Percentiles rank a stretch among this genome's conserved stretches.
phyloP scores from a whole-genome alignment of 2,797 vertebrate species.

The Eospalax fontanierii region DNA sequence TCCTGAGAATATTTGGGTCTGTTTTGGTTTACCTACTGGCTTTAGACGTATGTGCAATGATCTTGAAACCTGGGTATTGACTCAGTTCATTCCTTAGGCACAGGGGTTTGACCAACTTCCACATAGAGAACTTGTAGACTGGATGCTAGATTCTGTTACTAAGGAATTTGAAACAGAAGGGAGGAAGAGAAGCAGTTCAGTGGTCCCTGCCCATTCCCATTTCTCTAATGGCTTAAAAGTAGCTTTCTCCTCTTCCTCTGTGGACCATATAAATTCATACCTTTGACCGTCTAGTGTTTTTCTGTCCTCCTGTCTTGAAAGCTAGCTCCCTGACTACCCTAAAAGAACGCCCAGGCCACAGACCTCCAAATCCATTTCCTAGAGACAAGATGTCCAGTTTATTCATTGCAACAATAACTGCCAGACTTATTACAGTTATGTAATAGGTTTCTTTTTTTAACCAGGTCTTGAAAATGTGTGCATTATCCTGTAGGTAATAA shows the following conservation, averaged over 20 bases:
- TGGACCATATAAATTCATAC: not conserved
- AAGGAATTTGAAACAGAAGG: not conserved
- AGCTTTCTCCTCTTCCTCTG: not conserved
- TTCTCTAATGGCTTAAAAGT: not conserved
- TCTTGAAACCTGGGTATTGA: not conserved
- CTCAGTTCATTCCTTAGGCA: not conserved
- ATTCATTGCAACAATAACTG: conserved; percentile 68
- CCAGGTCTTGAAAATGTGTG: conserved; percentile 74
- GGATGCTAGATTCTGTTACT: not conserved
- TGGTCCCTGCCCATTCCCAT: not conserved
- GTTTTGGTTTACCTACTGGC: not conserved
- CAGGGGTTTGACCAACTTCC: not conserved
- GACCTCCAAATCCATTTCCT: conserved; percentile 19
- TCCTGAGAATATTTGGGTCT: not conserved
- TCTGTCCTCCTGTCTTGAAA: not conserved
- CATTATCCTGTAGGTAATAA: conserved; percentile 83
- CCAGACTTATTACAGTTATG: conserved; percentile 74
- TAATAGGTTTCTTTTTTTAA: conserved; percentile 82
- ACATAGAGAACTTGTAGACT: not conserved
- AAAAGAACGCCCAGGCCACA: not conserved
- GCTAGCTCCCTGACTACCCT: not conserved
- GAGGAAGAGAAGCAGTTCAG: not conserved
- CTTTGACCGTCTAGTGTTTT: conserved; percentile 1
- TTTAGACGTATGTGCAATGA: not conserved
- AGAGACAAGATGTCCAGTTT: conserved; percentile 65